phyloP scores from a whole-genome alignment of 2,113 vertebrate species.

The Pollimyrus isidori region DNA sequence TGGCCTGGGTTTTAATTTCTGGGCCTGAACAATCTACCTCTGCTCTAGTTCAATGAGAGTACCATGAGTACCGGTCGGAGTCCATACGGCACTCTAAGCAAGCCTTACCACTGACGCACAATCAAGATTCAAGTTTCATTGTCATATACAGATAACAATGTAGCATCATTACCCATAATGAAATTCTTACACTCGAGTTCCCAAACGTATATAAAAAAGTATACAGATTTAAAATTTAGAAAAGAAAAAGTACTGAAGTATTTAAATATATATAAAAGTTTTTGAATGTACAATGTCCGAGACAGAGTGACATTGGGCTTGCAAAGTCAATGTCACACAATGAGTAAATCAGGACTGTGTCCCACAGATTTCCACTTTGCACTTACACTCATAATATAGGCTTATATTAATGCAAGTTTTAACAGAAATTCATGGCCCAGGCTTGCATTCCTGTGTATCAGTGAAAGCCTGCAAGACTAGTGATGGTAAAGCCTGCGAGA shows the following conservation, averaged over 20 bases:
- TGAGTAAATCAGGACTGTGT: not conserved
- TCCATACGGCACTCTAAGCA: not conserved
- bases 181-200: no score
- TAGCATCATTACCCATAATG: no score
- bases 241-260: no score
- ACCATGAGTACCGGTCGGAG: not conserved
- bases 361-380: not conserved
- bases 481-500: no score
- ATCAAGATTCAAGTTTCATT: no score
- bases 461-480: conserved; percentile 22
- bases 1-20: not conserved
- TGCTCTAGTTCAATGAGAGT: not conserved
- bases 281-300: not conserved
- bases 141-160: no score
- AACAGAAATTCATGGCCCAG: not conserved
- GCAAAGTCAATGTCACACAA: not conserved
- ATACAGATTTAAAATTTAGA: no score
- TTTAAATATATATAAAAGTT: no score
- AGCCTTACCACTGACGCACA: not conserved
- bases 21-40: not conserved
- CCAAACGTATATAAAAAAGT: no score
- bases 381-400: conserved; percentile 11
- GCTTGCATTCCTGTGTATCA: not conserved
- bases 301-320: not conserved
- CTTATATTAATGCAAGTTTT: not conserved